Conservation (phyloP, 37 sponge, comb jelly and placozoan species). For the Dysidea cf. avara region DNA sequence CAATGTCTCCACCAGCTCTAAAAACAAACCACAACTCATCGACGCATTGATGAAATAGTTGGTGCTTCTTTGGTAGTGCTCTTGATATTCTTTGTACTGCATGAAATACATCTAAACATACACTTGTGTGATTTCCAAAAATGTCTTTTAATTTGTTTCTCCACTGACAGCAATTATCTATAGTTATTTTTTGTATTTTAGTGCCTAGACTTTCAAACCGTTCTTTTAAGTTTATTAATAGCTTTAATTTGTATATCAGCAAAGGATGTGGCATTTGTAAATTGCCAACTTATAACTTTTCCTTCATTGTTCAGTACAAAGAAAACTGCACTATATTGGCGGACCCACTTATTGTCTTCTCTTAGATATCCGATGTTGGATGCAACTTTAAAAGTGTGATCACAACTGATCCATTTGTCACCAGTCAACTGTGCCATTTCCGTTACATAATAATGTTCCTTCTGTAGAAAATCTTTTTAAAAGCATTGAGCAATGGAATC, state of each 20-base stretch:
- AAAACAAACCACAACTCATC: conserved; percentile 31
- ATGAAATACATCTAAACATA: conserved; percentile 43
- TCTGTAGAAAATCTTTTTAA: not conserved
- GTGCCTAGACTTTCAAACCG: not conserved
- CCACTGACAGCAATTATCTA: conserved; percentile 15
- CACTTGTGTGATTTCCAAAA: conserved; percentile 4
- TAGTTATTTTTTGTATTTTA: not conserved
- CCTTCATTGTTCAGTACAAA: conserved; percentile 24
- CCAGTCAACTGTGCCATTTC: not conserved
- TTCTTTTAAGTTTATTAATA: not conserved
- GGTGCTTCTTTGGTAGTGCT: conserved; percentile 9
- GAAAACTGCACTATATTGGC: conserved; percentile 35
- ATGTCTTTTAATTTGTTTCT: not conserved
- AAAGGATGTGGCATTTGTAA: conserved; percentile 15
- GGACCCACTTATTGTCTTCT: conserved; percentile 28
- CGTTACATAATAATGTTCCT: conserved; percentile 12
- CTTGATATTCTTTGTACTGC: conserved; percentile 31
- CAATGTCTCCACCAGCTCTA: conserved; percentile 25
- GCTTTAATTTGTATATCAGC: not conserved
- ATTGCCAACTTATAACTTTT: conserved; percentile 42
- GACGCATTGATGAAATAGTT: conserved; percentile 10
- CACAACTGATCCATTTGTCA: conserved; percentile 4
- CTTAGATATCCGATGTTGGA: conserved; percentile 30
- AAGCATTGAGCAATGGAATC: conserved; percentile 7
- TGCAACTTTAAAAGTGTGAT: conserved; percentile 38